Percentiles rank a stretch among this genome's conserved stretches.
Evolutionary conservation across 2,888 invertebrate genomes (phyloP).

Genomic region (Drosophila neotestacea): DNA sequence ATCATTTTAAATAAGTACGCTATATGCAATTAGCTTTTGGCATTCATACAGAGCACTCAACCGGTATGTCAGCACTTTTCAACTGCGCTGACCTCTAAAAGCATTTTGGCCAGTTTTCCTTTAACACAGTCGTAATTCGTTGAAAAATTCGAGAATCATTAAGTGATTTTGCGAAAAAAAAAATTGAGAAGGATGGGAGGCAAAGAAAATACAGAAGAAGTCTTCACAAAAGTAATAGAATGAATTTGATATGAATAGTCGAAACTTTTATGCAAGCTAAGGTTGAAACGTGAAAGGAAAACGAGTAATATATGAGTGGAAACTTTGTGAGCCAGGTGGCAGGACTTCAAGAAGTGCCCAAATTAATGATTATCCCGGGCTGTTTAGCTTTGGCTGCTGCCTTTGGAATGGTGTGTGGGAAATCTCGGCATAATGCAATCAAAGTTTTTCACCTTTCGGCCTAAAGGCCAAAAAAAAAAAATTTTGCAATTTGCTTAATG

Average conservation of each 20-base stretch:
- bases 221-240: slow-evolving; percentile 56
- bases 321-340: slow-evolving; percentile 59
- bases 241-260: slow-evolving; percentile 74
- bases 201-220: slow-evolving; percentile 11
- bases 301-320: slow-evolving; percentile 37
- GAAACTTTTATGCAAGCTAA: slow-evolving; percentile 70
- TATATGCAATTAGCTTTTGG: slow-evolving; percentile 45
- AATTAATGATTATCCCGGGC: slow-evolving; percentile 73
- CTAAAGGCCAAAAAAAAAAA: slow-evolving; percentile 43
- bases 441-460: slow-evolving; percentile 64
- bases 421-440: slow-evolving; percentile 75
- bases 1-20: slow-evolving; percentile 49
- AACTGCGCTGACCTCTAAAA: slow-evolving; percentile 49
- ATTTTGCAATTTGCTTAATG: slow-evolving; percentile 74
- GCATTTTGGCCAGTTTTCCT: slow-evolving; percentile 26
- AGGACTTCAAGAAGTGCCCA: slow-evolving; percentile 51
- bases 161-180: slow-evolving; percentile 64
- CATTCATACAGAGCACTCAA: slow-evolving; percentile 17
- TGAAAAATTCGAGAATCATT: slow-evolving; percentile 50
- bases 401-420: slow-evolving; percentile 37
- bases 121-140: neutral
- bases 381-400: slow-evolving; percentile 24
- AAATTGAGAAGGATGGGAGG: slow-evolving; percentile 1
- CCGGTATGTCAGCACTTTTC: slow-evolving; percentile 58
- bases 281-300: slow-evolving; percentile 6